Evolutionary conservation across 92 coral and sea anemone species (phyloP).

Genomic region (Pocillopora meandrina): DNA sequence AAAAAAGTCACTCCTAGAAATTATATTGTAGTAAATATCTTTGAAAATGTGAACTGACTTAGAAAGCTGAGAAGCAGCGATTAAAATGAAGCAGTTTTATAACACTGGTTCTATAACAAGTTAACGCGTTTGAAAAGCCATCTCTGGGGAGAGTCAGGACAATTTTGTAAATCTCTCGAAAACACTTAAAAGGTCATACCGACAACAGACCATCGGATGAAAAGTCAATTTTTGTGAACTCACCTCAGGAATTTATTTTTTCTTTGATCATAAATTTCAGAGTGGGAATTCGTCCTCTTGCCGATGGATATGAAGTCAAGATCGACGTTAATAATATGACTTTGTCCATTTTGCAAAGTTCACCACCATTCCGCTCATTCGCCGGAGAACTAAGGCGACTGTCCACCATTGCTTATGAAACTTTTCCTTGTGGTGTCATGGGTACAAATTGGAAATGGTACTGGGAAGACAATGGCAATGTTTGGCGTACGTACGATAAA

Average conservation of each 20-base stretch:
- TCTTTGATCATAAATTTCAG: background rate
- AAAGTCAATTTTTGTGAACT: too few species aligned
- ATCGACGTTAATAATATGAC: slow-evolving; percentile 20
- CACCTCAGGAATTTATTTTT: background rate
- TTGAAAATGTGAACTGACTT: too few species aligned
- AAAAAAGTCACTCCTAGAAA: too few species aligned
- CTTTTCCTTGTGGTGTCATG: background rate
- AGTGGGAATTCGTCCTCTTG: background rate
- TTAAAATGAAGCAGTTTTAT: too few species aligned
- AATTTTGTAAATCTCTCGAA: too few species aligned
- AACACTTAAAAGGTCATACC: too few species aligned
- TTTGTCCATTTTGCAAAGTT: background rate
- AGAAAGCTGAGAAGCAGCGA: too few species aligned
- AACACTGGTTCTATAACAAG: too few species aligned
- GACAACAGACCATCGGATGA: too few species aligned
- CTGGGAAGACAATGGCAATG: slow-evolving; percentile 30
- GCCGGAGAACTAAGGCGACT: slow-evolving; percentile 12
- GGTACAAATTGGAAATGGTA: slow-evolving; percentile 33
- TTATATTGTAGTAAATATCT: too few species aligned
- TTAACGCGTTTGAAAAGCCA: too few species aligned
- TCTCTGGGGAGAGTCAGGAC: too few species aligned
- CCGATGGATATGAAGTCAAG: background rate
- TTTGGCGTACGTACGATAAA: slow-evolving; percentile 11
- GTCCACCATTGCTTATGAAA: background rate
- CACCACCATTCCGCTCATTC: background rate